These are phyloP conservation scores for Alligator mississippiensis DNA, from an alignment of 2,113 vertebrate genomes.

Conservation along the genomic window DNA sequence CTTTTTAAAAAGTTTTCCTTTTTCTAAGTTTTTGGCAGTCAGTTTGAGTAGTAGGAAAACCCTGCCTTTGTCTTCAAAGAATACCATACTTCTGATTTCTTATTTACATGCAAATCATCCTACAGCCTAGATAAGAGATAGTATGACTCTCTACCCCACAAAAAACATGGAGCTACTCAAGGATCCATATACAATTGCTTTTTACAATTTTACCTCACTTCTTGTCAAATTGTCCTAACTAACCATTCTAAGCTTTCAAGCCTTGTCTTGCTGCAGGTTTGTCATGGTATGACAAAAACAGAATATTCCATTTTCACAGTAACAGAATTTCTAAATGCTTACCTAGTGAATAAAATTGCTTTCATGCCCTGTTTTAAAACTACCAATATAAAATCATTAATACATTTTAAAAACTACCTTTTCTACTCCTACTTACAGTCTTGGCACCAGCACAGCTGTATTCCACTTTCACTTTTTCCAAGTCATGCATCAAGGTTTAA, in stretches of 20 bases:
- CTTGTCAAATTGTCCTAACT: background rate
- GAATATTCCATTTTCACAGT: background rate
- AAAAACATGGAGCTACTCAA: background rate
- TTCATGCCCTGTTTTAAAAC: background rate
- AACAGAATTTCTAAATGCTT: background rate
- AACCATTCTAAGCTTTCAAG: background rate
- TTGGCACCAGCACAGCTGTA: background rate
- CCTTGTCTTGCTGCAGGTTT: background rate
- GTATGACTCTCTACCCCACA: background rate
- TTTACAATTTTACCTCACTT: background rate
- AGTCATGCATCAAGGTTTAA: background rate
- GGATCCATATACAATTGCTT: background rate
- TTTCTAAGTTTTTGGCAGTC: too few relatives aligned
- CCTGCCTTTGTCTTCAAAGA: too few relatives aligned
- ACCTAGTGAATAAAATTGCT: background rate
- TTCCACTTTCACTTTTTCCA: background rate
- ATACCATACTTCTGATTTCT: background rate
- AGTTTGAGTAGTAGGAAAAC: too few relatives aligned
- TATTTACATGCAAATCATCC: background rate
- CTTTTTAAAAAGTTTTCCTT: background rate
- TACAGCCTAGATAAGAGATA: background rate
- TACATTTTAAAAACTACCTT: background rate
- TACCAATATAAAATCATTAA: background rate
- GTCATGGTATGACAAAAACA: too few relatives aligned
- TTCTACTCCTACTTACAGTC: background rate